A percentile compares a stretch with the other conserved stretches of the same genome.
These are phyloP conservation scores for Mohoua ochrocephala DNA, from an alignment of 2,113 vertebrate species.

Conservation along the genomic window DNA sequence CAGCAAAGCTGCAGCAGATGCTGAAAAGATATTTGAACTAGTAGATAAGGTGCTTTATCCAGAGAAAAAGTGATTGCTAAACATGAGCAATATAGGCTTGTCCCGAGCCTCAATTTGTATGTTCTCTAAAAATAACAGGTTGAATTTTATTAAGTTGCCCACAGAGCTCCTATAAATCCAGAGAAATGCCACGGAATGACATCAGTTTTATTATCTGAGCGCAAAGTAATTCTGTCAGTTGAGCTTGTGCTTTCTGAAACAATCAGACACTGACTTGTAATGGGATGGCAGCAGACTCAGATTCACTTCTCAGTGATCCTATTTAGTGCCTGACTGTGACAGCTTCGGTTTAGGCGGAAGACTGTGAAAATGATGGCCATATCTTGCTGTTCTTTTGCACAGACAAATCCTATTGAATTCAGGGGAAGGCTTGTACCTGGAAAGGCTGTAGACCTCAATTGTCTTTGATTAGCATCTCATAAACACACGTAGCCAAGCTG, in stretches of 20 bases:
- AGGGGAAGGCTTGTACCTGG: neutral
- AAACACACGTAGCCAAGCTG: neutral
- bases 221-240: slow-evolving; percentile 4
- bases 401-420: neutral
- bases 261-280: neutral
- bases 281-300: slow-evolving; percentile 6
- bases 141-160: neutral
- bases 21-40: neutral
- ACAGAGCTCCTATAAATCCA: slow-evolving; percentile 6
- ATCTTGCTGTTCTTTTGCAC: neutral
- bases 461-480: neutral
- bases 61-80: neutral
- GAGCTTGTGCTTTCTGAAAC: slow-evolving; percentile 3
- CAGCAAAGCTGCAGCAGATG: neutral
- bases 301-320: neutral
- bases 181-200: neutral
- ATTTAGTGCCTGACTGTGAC: neutral
- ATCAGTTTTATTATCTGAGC: neutral
- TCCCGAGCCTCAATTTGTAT: neutral
- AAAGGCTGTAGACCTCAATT: neutral
- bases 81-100: neutral
- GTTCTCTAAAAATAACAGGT: neutral
- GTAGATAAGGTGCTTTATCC: neutral
- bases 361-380: neutral
- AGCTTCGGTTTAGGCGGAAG: neutral